These are phyloP conservation scores for Macrophya alboannulata DNA, from an alignment of 2,888 invertebrate genomes.

Conservation along the genomic window DNA sequence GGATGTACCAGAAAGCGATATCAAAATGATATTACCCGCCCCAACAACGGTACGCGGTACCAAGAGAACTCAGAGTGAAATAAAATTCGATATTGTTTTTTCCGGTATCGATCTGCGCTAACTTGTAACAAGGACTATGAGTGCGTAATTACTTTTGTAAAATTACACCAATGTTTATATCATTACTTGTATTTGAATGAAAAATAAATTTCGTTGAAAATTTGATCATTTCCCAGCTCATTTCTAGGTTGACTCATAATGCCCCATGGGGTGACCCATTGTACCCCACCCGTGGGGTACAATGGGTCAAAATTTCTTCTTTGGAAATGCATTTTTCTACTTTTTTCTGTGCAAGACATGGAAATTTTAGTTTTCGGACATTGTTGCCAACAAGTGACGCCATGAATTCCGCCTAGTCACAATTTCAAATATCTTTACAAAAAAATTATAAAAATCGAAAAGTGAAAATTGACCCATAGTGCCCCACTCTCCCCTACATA, in stretches of 20 bases:
- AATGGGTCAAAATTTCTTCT: constrained; percentile 16
- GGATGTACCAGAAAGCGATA: constrained; percentile 61
- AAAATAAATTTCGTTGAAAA: constrained; percentile 10
- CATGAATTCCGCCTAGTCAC: neutral
- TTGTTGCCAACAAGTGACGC: neutral
- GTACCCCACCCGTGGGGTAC: constrained; percentile 32
- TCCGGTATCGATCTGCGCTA: constrained; percentile 64
- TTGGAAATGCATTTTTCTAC: constrained; percentile 7
- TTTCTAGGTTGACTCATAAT: neutral
- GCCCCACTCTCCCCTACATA: constrained; percentile 42
- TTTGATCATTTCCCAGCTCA: neutral
- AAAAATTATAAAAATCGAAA: constrained; percentile 7
- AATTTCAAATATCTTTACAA: neutral
- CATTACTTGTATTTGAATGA: neutral
- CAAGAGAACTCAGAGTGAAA: constrained; percentile 63
- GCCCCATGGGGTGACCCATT: constrained; percentile 26
- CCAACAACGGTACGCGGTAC: constrained; percentile 58
- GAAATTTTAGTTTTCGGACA: neutral
- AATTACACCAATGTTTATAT: constrained; percentile 14
- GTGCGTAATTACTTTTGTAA: neutral
- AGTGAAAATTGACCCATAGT: constrained; percentile 22
- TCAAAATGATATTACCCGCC: constrained; percentile 57
- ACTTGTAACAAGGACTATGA: constrained; percentile 38
- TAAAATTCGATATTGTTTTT: constrained; percentile 63
- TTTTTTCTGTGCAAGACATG: neutral